A percentile compares a stretch with the other conserved stretches of the same genome.
phyloP scores from a whole-genome alignment of 35 echinoderm and acorn worm genomes.

The Ophioderma brevispina region DNA sequence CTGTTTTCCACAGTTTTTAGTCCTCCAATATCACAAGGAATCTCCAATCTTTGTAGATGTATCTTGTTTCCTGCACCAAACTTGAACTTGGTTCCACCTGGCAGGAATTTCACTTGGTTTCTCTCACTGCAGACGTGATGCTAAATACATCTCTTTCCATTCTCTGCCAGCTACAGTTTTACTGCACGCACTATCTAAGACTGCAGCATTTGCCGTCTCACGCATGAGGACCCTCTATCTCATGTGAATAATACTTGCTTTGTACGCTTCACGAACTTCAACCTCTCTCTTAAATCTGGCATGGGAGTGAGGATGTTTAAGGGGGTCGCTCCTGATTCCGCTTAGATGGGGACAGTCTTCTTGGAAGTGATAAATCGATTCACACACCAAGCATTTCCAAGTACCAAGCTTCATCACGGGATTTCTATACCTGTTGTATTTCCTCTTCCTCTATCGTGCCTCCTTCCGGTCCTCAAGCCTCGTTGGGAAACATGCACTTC shows the following conservation, averaged over 20 bases:
- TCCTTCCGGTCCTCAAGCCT: background rate
- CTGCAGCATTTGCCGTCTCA: slow-evolving; percentile 29
- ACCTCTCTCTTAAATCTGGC: background rate
- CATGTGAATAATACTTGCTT: slow-evolving; percentile 32
- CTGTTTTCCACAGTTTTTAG: slow-evolving; percentile 32
- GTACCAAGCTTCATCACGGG: background rate
- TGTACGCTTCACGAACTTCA: slow-evolving; percentile 24
- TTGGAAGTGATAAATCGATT: slow-evolving; percentile 3
- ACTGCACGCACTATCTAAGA: slow-evolving; percentile 29
- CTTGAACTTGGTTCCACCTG: slow-evolving; percentile 50
- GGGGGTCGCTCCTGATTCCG: background rate
- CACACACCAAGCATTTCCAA: slow-evolving; percentile 3
- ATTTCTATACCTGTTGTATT: slow-evolving; percentile 14
- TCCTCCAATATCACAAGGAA: slow-evolving; percentile 52
- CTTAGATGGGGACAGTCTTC: slow-evolving; percentile 2
- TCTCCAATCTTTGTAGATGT: background rate
- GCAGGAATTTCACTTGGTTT: slow-evolving; percentile 28
- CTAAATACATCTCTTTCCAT: slow-evolving; percentile 31
- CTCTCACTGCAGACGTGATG: slow-evolving; percentile 29
- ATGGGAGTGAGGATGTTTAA: background rate
- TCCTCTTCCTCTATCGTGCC: background rate
- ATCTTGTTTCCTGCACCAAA: slow-evolving; percentile 53
- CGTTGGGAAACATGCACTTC: slow-evolving; percentile 1
- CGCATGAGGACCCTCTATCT: slow-evolving; percentile 12
- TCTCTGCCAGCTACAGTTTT: slow-evolving; percentile 23